Base-by-base conservation (phyloP, 1,140 invertebrate genomes). In the Samia ricini region DNA sequence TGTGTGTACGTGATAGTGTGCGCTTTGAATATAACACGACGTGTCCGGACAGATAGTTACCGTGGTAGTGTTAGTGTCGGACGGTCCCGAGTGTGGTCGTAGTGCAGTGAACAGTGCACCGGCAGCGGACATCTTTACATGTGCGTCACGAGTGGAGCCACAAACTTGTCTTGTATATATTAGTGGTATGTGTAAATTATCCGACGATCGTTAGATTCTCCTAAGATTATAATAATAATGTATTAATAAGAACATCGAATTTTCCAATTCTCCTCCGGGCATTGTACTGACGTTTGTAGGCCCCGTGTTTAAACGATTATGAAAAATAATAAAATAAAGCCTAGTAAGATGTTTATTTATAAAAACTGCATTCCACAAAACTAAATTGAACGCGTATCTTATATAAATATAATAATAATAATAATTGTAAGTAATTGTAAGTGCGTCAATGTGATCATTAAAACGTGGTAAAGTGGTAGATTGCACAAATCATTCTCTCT, bases 91-190 rank as follows among this genome's bases (percentile, higher is more conserved):
- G 59, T 76, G 76, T 63, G 73, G 74, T 69, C 56, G 66, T 72
- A n/a, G 72, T 64, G 66, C 50, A 57, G 60, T 61, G 57, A 61
- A 23, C 63, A 22, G 66, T 59, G 67, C 63, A 72, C 71, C 61
- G 48, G 55, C 57, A 66, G 65, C 29, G 63, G 55, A 56, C 62
- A 59, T 61, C 76, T 74, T 71, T 69, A 68, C 73, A 76, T 66
- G 77, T 79, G 74, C 69, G 83, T 74, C 65, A 85, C 77, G 85
- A 83, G 85, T 87, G 77, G 72, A 85, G 81, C 85, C 87, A 90
- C 87, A 88, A 88, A 90, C 79, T 89, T 87, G 85, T 79, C 77
- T 55, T 90, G 87, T 90, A 90, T 56, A 90, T 90, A 90, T 80
- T 90, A 90, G 85, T 75, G 65, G 81, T 85, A 88, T 72, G 71